A percentile compares a stretch with the other conserved stretches of the same genome.
These are phyloP conservation scores for Drosophila orosa DNA, from an alignment of 1,140 invertebrate species.

Conservation along the genomic window DNA sequence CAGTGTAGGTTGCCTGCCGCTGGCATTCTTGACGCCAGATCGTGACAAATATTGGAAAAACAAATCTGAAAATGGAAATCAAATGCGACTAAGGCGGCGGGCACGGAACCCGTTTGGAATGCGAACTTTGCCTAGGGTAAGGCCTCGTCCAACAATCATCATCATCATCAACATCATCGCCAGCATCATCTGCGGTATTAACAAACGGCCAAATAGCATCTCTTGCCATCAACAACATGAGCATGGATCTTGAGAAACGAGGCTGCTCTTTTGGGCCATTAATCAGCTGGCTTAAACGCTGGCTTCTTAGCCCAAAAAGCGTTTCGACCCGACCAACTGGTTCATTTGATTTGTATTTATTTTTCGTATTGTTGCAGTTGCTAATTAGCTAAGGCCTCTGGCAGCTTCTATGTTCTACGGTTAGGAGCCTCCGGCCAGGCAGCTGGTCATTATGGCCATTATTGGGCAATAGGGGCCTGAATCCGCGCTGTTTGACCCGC, in stretches of 20 bases:
- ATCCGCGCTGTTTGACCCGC: slow-evolving; percentile 34
- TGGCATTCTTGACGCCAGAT: slow-evolving; percentile 60
- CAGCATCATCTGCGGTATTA: slow-evolving; percentile 23
- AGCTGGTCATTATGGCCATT: slow-evolving; percentile 42
- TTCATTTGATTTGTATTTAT: slow-evolving; percentile 31
- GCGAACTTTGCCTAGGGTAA: slow-evolving; percentile 41
- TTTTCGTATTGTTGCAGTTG: slow-evolving; percentile 12
- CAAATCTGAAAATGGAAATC: slow-evolving; percentile 54
- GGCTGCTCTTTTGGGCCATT: slow-evolving; percentile 47
- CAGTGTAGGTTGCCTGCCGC: slow-evolving; percentile 25
- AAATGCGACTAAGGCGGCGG: slow-evolving; percentile 51
- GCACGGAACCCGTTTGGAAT: slow-evolving; percentile 58
- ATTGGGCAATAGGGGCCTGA: slow-evolving; percentile 51
- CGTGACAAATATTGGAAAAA: slow-evolving; percentile 69
- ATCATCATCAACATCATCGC: slow-evolving; percentile 17
- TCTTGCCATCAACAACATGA: slow-evolving; percentile 29
- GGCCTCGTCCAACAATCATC: slow-evolving; percentile 32
- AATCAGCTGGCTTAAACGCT: slow-evolving; percentile 59
- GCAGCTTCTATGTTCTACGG: slow-evolving; percentile 28
- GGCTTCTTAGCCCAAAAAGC: slow-evolving; percentile 44
- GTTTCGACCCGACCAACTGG: slow-evolving; percentile 40
- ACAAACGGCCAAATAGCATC: slow-evolving; percentile 33
- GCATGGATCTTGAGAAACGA: slow-evolving; percentile 32
- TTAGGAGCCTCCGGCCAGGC: slow-evolving; percentile 33
- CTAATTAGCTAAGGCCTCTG: slow-evolving; percentile 36